Base-by-base conservation (phyloP, 2,888 invertebrate genomes). In the Mythimna pallens region DNA sequence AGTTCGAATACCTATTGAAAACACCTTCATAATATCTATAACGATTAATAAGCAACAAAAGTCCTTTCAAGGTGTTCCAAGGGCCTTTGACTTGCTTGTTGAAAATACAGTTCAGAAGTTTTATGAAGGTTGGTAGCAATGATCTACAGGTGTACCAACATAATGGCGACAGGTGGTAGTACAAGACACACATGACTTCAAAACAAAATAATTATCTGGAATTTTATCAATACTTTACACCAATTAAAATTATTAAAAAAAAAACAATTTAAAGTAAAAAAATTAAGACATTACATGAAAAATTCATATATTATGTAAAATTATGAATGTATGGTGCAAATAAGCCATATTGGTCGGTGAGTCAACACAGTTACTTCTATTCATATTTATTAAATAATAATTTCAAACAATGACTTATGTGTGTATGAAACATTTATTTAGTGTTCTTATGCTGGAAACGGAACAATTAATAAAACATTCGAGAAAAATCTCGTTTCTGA, bases 91-190 rank as follows among this genome's bases (percentile, higher is more conserved):
- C 67, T 68, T 71, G 22, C 14, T 71, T 70, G 61, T 63, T 66
- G 61, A 72, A 77, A 72, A 67, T 65, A 43, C 64, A 34, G 25
- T 61, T 58, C 54, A 70, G 73, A 70, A 68, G 40, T 63, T 70
- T 74, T 68, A 5, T 34, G 61, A 83, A 86, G 84, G 74, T 62
- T 61, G 40, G 58, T 70, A 61, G 10, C 64, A 73, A 50, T 65
- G 70, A 73, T 52, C 57, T 69, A 58, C 73, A 81, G 70, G 66
- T 78, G 65, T 61, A 57, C 10, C 22, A 59, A 9, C 30, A 47
- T 64, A 64, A 65, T 62, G n/a, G 43, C 25, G 47, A 62, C 73
- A 65, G 73, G 55, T 73, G 69, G 10, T 30, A 9, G 10, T 30
- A 9, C 59, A 9, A 34, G n/a, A 54, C 65, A 68, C 65, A 73